phyloP scores from a whole-genome alignment of 2,113 vertebrate genomes.

The Athene cunicularia region DNA sequence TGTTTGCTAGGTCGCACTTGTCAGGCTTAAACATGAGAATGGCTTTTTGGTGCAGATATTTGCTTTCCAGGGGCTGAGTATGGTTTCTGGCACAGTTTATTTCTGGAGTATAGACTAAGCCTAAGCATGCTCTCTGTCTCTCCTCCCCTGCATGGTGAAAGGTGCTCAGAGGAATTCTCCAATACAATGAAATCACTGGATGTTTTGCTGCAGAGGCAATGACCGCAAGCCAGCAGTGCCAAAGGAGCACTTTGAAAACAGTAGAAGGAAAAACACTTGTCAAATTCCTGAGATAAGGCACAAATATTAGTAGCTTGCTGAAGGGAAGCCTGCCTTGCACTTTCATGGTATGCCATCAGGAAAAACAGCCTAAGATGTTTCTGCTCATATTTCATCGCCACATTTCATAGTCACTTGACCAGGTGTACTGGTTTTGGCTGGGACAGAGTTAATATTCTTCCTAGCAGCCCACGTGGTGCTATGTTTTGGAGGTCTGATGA shows the following conservation, averaged over 20 bases:
- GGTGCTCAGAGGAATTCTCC: not conserved
- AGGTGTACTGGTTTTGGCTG: not conserved
- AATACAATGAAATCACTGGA: not conserved
- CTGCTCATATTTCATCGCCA: not conserved
- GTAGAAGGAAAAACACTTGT: not conserved
- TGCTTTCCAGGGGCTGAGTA: not conserved
- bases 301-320: not conserved
- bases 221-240: not conserved
- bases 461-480: not conserved
- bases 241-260: not conserved
- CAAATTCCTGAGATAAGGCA: conserved; percentile 39
- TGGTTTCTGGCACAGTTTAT: not conserved
- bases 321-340: not conserved
- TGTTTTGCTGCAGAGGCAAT: not conserved
- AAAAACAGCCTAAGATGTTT: not conserved
- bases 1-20: not conserved
- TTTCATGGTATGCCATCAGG: not conserved
- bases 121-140: not conserved
- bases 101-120: not conserved
- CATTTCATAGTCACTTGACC: not conserved
- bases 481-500: not conserved
- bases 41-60: not conserved
- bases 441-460: not conserved
- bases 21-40: not conserved
- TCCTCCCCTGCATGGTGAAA: not conserved